phyloP scores from a whole-genome alignment of 2,888 invertebrate species.

The Syritta pipiens region DNA sequence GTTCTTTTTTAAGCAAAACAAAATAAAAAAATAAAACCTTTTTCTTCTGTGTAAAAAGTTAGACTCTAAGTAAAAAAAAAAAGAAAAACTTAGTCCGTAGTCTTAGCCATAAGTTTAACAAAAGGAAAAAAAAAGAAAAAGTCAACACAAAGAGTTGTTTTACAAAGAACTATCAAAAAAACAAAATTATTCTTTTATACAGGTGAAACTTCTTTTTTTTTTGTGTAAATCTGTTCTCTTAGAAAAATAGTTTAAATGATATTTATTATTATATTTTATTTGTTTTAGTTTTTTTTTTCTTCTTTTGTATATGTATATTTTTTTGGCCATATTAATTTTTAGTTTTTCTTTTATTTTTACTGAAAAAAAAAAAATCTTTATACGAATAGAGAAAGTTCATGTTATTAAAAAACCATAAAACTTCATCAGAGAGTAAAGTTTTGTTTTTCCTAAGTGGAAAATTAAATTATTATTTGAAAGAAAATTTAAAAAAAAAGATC shows the following conservation, averaged over 20 bases:
- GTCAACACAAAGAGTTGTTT: constrained; percentile 10
- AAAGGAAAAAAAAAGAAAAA: constrained; percentile 10
- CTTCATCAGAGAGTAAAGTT: constrained; percentile 6
- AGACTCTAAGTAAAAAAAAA: constrained; percentile 34
- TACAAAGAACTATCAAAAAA: constrained; percentile 14
- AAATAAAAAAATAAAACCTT: not conserved
- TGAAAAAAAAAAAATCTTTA: not conserved
- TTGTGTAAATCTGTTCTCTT: constrained; percentile 43
- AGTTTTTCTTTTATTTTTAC: constrained; percentile 20
- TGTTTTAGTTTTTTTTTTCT: constrained; percentile 38
- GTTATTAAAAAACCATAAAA: not conserved
- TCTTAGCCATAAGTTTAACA: constrained; percentile 15
- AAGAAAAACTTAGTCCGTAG: constrained; percentile 1
- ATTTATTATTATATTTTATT: constrained; percentile 53
- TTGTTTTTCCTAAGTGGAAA: constrained; percentile 17
- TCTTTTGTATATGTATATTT: constrained; percentile 34
- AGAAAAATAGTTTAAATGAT: constrained; percentile 57
- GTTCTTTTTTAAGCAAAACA: not conserved
- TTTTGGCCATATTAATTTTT: constrained; percentile 68
- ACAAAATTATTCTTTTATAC: constrained; percentile 6
- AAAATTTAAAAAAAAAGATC: constrained; percentile 1
- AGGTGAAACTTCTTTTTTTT: constrained; percentile 22
- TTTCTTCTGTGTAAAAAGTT: constrained; percentile 59
- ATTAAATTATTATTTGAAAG: constrained; percentile 54
- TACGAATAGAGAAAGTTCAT: not conserved